These are phyloP conservation scores for Planococcus citri DNA, from an alignment of 1,140 invertebrate species.

Conservation along the genomic window DNA sequence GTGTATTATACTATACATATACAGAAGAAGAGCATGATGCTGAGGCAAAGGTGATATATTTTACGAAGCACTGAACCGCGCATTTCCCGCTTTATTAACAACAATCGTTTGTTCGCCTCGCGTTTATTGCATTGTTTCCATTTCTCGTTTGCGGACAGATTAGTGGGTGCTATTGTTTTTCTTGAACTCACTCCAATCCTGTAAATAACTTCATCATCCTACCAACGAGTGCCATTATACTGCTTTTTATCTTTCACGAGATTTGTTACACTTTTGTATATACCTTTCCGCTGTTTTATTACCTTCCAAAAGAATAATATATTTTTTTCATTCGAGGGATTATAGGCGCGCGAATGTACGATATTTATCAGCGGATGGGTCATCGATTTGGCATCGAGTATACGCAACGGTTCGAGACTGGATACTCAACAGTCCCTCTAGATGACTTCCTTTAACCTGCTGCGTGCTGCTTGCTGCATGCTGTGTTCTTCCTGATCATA, in stretches of 20 bases:
- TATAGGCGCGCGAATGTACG: no score
- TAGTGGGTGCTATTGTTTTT: conserved; percentile 20
- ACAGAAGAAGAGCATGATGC: no score
- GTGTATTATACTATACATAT: no score
- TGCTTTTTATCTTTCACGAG: conserved; percentile 16
- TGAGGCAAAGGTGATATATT: no score
- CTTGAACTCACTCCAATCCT: conserved; percentile 20
- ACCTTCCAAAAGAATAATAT: background rate
- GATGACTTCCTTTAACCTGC: no score
- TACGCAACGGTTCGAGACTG: no score
- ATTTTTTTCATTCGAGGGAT: no score
- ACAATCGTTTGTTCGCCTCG: conserved; percentile 15
- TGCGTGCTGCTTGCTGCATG: no score
- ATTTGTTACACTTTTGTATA: conserved; percentile 14
- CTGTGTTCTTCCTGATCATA: no score
- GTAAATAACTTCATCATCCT: conserved; percentile 16
- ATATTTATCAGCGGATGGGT: no score
- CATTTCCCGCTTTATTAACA: conserved; percentile 19
- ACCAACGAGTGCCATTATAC: conserved; percentile 11
- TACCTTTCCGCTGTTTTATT: conserved; percentile 7
- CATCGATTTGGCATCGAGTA: no score
- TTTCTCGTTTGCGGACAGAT: conserved; percentile 15
- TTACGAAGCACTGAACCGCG: background rate
- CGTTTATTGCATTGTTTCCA: conserved; percentile 20
- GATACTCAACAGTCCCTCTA: no score